Percentiles rank a stretch among this genome's conserved stretches.
Conservation (phyloP, 2,888 invertebrate species). For the Biston betularia region DNA sequence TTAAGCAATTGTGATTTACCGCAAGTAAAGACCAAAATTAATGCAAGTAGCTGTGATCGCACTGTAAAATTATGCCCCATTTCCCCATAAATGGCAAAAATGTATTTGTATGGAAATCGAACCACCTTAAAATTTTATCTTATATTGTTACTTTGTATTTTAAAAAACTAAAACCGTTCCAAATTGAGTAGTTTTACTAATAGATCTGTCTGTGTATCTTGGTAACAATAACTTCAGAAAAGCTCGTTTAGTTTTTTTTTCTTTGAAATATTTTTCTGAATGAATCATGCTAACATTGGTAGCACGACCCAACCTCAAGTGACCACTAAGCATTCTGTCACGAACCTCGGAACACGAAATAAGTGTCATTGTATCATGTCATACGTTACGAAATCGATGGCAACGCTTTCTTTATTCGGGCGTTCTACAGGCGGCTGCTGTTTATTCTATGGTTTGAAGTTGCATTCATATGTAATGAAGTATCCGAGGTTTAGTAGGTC, state of each 20-base stretch:
- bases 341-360: constrained; percentile 17
- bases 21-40: too few relatives aligned
- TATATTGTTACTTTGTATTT: too few relatives aligned
- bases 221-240: neutral
- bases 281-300: neutral
- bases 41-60: too few relatives aligned
- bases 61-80: too few relatives aligned
- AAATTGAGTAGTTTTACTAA: too few relatives aligned
- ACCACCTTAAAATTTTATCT: too few relatives aligned
- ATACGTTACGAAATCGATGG: constrained; percentile 43
- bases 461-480: neutral
- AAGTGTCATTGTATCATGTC: constrained; percentile 34
- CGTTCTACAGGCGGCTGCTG: constrained; percentile 24
- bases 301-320: constrained; percentile 21
- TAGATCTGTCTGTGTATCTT: neutral
- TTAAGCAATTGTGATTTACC: too few relatives aligned
- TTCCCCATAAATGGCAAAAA: too few relatives aligned
- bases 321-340: constrained; percentile 29
- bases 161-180: too few relatives aligned
- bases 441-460: neutral
- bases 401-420: constrained; percentile 41
- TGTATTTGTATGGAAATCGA: too few relatives aligned
- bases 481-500: neutral
- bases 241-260: neutral
- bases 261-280: constrained; percentile 11